Base-by-base conservation (phyloP, 2,113 vertebrate genomes). In the Pantherophis guttatus region DNA sequence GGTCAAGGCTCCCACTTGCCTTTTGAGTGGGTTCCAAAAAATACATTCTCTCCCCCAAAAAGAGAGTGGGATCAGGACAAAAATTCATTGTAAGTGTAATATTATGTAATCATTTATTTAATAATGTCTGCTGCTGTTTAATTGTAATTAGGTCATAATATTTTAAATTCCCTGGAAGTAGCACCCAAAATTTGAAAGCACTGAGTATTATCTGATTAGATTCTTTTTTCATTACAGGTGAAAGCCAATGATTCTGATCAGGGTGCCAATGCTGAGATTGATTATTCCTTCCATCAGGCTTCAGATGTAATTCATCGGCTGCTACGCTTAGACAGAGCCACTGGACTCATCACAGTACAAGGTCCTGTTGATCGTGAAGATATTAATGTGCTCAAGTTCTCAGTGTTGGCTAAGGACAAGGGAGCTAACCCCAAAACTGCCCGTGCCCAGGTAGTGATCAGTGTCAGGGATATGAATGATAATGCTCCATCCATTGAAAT, bases 201-300 rank as follows among this genome's bases (percentile, higher is more conserved):
- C 2, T 81, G 39, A 44, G 39, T 44, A 39, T 39, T 1, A 90
- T 1, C 11, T 12, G 23, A 50, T 94, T 26, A 96, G 21, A 0
- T 90, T 93, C 81, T 85, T 86, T 94, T 17, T 95, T 86, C 50
- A 90, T 93, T 54, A 0, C 87, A 99, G 99, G 99, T 99, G 90
- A 98, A 98, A 96, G 99, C 99, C 95, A 99, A 99, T 0, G 99
- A 99, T 39, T 99, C 99, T 0, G 99, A 99, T 96, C 98, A 98
- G 85, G 99, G 99, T 0, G 97, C 98, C 96, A 99, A 99, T 0
- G 98, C 98, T 0, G 98, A 99, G 94, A 99, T 99, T 0, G 99
- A 99, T 91, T 99, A 99, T 95, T 98, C 97, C 23, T 98, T 99
- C 93, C 98, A 99, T 95, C 99, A 99, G 96, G 98, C 98, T 0